Conservation (phyloP, 2,888 invertebrate species). For the Drosophila acutilabella region DNA sequence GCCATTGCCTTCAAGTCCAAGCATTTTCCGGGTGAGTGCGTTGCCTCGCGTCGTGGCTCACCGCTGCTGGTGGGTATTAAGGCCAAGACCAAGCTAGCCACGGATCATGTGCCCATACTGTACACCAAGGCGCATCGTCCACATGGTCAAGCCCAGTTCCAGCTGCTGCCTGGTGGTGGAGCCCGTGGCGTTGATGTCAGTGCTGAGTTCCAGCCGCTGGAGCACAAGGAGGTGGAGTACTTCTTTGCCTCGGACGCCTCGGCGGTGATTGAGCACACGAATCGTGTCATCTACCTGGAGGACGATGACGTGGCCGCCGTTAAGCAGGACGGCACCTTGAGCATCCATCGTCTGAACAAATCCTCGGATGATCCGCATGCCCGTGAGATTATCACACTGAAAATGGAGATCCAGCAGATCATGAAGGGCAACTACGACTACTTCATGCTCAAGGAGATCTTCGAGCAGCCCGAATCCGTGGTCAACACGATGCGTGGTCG, state of each 20-base stretch:
- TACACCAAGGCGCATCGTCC: constrained; percentile 90
- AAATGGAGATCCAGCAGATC: constrained; percentile 99
- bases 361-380: constrained; percentile 93
- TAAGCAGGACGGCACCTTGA: constrained; percentile 96
- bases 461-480: constrained; percentile 99
- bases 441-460: constrained; percentile 99
- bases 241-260: constrained; percentile 99
- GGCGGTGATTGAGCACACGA: constrained; percentile 99
- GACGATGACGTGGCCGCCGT: constrained; percentile 99
- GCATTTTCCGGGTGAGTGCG: constrained; percentile 97
- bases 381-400: constrained; percentile 97
- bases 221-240: constrained; percentile 97
- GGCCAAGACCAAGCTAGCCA: constrained; percentile 95
- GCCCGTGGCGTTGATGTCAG: constrained; percentile 88
- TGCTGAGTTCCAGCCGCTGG: constrained; percentile 95
- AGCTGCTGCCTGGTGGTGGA: constrained; percentile 43
- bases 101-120: constrained; percentile 98
- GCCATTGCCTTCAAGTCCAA: constrained; percentile 98
- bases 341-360: constrained; percentile 96
- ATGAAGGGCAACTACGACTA: constrained; percentile 99
- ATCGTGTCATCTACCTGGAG: constrained; percentile 98
- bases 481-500: constrained; percentile 99
- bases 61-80: constrained; percentile 99
- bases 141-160: constrained; percentile 89
- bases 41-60: constrained; percentile 97